Base-by-base conservation (phyloP, 1,140 invertebrate genomes). In the Aphidius gifuensis region DNA sequence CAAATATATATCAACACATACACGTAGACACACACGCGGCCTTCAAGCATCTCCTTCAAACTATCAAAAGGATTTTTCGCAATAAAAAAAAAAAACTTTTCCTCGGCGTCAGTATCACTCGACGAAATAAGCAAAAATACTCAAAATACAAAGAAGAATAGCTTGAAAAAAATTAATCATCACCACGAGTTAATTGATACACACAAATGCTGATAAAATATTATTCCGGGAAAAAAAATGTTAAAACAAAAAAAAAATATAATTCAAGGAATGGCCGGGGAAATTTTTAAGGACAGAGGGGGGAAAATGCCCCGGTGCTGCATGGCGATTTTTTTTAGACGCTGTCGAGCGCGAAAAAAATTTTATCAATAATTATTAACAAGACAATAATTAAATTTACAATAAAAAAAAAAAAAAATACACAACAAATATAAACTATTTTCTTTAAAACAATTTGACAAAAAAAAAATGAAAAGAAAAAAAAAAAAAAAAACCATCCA, bases 271-370 rank as follows among this genome's bases (percentile, higher is more conserved):
- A 8, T 44, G 43, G 6, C 32, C 32, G 11, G 23, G 38, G 32
- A 8, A 53, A 53, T 38, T 38, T 9, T 9, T 38, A 51, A 64
- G 66, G 65, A 66, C 58, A 60, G 68, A 32, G 23, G 23, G 23
- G 23, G 23, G 23, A 32, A 32, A 32, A 32, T 32, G 23, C 23
- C 66, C 71, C 70, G 68, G 71, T 66, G 65, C 69, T 74, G 72
- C 73, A 75, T 75, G 74, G 74, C 73, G 74, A 74, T 71, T 66
- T 72, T 32, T 32, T 71, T 74, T 53, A 38, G 50, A 53, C 50
- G 50, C 57, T 39, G 2, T 2, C 44, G 45, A 45, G 43, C 57
- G 45, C 45, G 42, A 49, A 39, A 59, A 45, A 38, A 38, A 32
- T 50, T 38, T 11, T 8, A 11, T 53, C 32, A 23, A 53, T 38